These are phyloP conservation scores for Brachymystax lenok DNA, from an alignment of 2,797 vertebrate species.

Conservation along the genomic window DNA sequence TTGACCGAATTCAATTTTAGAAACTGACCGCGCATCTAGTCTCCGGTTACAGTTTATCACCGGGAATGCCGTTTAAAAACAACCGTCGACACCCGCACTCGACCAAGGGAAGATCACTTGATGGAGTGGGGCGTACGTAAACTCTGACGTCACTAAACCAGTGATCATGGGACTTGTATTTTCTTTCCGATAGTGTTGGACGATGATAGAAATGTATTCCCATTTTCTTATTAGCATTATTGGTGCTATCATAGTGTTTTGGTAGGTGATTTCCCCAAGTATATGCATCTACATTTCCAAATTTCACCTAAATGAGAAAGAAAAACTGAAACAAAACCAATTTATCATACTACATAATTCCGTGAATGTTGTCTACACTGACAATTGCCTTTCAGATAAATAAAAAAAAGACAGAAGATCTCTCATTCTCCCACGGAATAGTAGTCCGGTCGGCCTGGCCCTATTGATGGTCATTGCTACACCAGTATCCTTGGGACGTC, in stretches of 20 bases:
- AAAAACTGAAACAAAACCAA: no score
- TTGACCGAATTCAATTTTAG: neutral
- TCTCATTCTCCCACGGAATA: no score
- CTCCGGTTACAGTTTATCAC: conserved; percentile 31
- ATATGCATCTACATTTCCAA: no score
- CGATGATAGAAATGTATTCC: neutral
- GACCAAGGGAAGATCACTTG: neutral
- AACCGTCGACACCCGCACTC: neutral
- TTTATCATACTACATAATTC: no score
- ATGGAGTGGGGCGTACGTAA: neutral
- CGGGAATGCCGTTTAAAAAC: conserved; percentile 14
- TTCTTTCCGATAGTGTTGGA: neutral
- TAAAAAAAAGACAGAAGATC: no score
- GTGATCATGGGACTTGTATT: conserved; percentile 14
- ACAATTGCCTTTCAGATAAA: no score
- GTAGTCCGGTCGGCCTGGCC: no score
- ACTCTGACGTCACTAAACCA: neutral
- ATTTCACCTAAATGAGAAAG: no score
- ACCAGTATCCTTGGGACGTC: no score
- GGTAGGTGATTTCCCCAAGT: no score
- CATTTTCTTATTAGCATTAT: neutral
- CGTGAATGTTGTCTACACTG: no score
- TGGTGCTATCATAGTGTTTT: neutral
- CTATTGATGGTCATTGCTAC: no score
- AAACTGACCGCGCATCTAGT: conserved; percentile 13